Evolutionary conservation across 1,140 invertebrate genomes (phyloP), one percentile per base, ranked within the genome.

Genomic region (Bicyclus anynana): DNA sequence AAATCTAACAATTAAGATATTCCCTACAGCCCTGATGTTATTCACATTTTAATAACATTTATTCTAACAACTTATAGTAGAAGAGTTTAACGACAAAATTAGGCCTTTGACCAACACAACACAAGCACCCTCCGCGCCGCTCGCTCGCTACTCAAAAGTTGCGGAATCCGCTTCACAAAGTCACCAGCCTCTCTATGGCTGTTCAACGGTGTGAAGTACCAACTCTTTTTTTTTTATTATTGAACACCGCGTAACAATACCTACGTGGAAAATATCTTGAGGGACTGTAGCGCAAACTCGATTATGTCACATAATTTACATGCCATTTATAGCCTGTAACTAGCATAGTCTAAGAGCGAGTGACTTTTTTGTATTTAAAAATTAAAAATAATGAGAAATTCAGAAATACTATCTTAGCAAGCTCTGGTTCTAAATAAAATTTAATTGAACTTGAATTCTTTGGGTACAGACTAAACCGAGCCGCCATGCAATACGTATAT

Each of bases 261-360:
- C 10, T 49, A 53, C 57, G 57, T 59, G 57, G 51, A n/a, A n/a
- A n/a, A n/a, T 18, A 26, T 59, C 23, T 2, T 23, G 7, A 23
- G n/a, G n/a, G n/a, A n/a, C n/a, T n/a, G n/a, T 38, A 48, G 21
- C 20, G 23, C 35, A 37, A 47, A 21, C 20, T 33, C 14, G 16
- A 53, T 59, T 52, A 51, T 47, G 40, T 58, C 48, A 46, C 56
- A 29, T 46, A 50, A 58, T 58, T 58, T 52, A 33, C 53, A 20
- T 27, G 23, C 14, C 44, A 23, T 23, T 46, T 23, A 46, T 26
- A 47, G 40, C 9, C 17, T 26, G 10, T 18, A 40, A 40, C 17
- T 40, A 40, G 40, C n/a, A 23, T 21, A 44, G 17, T 14, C 18
- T 20, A 17, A 40, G 37, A 40, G 37, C 14, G 5, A 14, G 17